These are phyloP conservation scores for Coenonympha arcania DNA, from an alignment of 2,888 invertebrate species.

Conservation along the genomic window DNA sequence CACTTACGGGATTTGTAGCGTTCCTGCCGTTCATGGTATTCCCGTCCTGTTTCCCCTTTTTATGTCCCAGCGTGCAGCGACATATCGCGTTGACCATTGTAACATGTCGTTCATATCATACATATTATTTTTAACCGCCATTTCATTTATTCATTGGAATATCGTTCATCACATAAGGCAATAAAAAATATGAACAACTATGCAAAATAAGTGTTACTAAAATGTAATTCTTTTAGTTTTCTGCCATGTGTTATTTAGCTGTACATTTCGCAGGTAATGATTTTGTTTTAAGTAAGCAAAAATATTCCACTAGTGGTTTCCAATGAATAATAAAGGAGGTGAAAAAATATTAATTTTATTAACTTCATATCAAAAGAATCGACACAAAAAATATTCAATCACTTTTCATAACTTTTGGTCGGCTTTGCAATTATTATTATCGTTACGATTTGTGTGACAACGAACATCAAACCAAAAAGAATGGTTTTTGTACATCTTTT, in stretches of 20 bases:
- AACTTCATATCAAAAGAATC: not conserved
- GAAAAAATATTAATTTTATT: conserved; percentile 18
- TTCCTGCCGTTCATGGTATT: too few species aligned
- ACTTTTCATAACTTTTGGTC: not conserved
- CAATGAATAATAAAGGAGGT: conserved; percentile 24
- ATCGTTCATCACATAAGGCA: conserved; percentile 9
- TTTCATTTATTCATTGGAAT: conserved; percentile 28
- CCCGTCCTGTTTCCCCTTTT: too few species aligned
- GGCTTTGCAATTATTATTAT: too few species aligned
- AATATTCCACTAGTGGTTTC: conserved; percentile 18
- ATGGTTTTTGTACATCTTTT: not conserved
- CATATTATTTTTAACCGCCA: conserved; percentile 6
- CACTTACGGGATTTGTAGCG: too few species aligned
- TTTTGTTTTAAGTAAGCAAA: not conserved
- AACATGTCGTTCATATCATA: conserved; percentile 1
- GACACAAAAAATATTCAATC: not conserved
- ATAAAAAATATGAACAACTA: too few species aligned
- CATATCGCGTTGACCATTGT: too few species aligned
- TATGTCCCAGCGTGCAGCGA: too few species aligned
- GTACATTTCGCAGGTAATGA: not conserved
- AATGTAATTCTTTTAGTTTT: too few species aligned
- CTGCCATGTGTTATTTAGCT: too few species aligned
- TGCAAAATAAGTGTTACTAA: too few species aligned
- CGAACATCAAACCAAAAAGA: too few species aligned
- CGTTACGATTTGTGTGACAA: too few species aligned